phyloP scores from a whole-genome alignment of 2,797 vertebrate species.

The Paramormyrops hopkinsi region DNA sequence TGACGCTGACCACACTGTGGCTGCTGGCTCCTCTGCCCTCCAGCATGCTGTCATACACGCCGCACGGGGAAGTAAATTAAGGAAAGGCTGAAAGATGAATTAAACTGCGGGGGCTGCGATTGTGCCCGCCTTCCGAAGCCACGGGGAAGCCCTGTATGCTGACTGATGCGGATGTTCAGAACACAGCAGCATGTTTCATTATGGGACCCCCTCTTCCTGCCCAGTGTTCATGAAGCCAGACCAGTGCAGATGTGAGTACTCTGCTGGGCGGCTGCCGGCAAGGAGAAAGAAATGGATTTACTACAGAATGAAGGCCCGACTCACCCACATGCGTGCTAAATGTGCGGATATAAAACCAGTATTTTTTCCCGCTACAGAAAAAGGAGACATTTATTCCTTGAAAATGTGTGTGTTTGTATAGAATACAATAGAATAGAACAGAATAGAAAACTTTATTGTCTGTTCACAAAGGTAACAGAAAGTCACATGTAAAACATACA shows the following conservation, averaged over 20 bases:
- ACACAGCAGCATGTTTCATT: background rate
- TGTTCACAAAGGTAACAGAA: too few species aligned
- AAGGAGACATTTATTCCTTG: background rate
- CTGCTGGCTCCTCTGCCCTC: background rate
- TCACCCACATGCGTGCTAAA: background rate
- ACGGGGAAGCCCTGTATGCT: background rate
- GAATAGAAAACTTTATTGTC: too few species aligned
- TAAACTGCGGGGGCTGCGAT: background rate
- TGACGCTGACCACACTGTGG: background rate
- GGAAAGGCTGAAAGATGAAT: background rate
- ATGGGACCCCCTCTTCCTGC: background rate
- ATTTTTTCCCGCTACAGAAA: background rate
- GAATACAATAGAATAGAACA: too few species aligned
- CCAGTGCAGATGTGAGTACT: background rate
- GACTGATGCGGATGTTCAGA: background rate
- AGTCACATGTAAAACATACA: too few species aligned
- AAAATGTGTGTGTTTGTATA: background rate
- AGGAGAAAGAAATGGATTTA: background rate
- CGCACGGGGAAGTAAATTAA: background rate
- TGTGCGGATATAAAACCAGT: background rate
- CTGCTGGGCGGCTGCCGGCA: background rate
- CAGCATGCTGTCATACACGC: background rate
- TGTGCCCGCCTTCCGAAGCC: background rate
- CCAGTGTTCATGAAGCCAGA: background rate
- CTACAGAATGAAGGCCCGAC: background rate